Base-by-base conservation (phyloP, 1,140 invertebrate species). In the Chionoecetes opilio region DNA sequence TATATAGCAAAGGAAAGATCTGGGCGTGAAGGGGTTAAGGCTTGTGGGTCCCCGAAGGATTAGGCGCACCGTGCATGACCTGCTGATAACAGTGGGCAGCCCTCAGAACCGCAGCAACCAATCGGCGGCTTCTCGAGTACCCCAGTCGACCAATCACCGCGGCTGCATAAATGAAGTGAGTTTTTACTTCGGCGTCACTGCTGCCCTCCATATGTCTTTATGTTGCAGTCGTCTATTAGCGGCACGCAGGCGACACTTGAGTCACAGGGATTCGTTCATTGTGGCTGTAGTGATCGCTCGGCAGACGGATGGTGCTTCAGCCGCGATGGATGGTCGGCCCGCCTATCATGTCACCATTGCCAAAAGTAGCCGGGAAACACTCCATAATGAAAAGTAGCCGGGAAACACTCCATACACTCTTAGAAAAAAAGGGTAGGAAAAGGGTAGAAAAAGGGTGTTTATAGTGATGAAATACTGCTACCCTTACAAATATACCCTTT, bases 121-220 rank as follows among this genome's bases (percentile, higher is more conserved):
- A 94, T 94, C 53, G 26, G 37, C 63, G 37, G 35, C 21, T 37
- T 38, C 88, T 46, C 46, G n/a, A 88, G 21, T 32, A n/a, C 3
- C 11, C 31, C 88, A 32, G 75, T 63, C 5, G 38, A 53, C 93
- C 93, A 94, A 94, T 94, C 88, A 32, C 35, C 63, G 89, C 21
- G 46, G 29, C 87, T 85, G 93, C 46, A 84, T 94, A 94, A 94
- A 94, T 94, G 93, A 94, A 94, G 93, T 94, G 87, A 94, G 93
- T 94, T 94, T 94, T 94, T 94, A 91, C 41, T 34, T 86, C 87
- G 32, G 87, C 87, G 93, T 94, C 89, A 94, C 82, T 53, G 38
- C 34, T 35, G 35, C 11, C 88, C 84, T 41, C 53, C 93, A 94
- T 94, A 91, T 94, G 93, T 94, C 93, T 91, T 94, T 90, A 90